phyloP scores from a whole-genome alignment of 2,888 invertebrate genomes.

The Callosobruchus maculatus region DNA sequence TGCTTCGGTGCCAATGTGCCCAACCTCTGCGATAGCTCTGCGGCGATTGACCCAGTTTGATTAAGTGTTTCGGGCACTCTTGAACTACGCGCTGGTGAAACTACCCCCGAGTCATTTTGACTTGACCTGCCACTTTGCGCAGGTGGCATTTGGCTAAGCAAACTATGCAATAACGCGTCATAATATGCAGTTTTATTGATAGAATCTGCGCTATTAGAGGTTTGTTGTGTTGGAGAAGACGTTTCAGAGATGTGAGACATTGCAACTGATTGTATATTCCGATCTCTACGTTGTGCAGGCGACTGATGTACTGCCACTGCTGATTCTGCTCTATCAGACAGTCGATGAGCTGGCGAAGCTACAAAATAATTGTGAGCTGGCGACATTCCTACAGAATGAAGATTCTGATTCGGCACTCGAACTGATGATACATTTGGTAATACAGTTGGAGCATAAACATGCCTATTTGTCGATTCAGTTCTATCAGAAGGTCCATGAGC shows the following conservation, averaged over 20 bases:
- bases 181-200: background rate
- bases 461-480: background rate
- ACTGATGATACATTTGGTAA: background rate
- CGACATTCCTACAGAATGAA: background rate
- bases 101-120: background rate
- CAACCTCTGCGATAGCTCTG: no score
- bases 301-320: background rate
- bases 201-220: background rate
- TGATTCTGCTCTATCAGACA: background rate
- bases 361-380: background rate
- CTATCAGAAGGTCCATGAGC: background rate
- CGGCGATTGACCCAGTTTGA: background rate
- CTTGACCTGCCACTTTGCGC: background rate
- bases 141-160: background rate
- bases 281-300: background rate
- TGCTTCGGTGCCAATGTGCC: no score
- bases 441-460: no score
- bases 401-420: background rate
- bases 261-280: background rate
- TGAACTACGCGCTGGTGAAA: background rate
- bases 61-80: background rate
- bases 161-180: no score
- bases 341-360: background rate
- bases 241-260: background rate
- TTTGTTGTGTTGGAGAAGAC: background rate